phyloP scores from a whole-genome alignment of 2,113 vertebrate genomes.

The Patagioenas fasciata region DNA sequence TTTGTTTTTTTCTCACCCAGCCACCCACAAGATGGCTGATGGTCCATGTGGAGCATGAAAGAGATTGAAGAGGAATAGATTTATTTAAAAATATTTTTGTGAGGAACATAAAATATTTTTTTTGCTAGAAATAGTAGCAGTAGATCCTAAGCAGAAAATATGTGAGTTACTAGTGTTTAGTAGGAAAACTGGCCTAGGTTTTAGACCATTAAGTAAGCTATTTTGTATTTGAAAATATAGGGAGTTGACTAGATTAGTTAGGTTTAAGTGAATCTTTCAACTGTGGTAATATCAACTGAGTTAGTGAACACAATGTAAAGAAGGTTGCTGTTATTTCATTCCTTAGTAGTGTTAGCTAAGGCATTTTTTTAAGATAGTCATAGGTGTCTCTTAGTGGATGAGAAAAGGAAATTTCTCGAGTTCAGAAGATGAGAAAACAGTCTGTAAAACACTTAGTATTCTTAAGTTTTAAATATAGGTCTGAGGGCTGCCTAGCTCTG shows the following conservation, averaged over 20 bases:
- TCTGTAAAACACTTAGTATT: neutral
- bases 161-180: neutral
- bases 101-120: neutral
- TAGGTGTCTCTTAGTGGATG: neutral
- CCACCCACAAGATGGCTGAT: neutral
- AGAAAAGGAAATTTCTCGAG: neutral
- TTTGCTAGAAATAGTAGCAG: neutral
- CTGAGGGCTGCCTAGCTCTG: neutral
- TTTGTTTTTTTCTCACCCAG: neutral
- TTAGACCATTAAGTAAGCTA: neutral
- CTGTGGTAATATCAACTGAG: neutral
- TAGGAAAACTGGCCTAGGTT: neutral
- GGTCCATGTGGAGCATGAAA: neutral
- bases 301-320: neutral
- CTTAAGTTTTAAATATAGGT: neutral
- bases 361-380: neutral
- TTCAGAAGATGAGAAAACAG: neutral
- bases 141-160: neutral
- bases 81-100: neutral
- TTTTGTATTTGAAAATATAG: neutral
- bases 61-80: neutral
- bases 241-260: neutral
- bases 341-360: neutral
- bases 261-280: neutral
- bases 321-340: neutral